Evolutionary conservation across 2,113 vertebrate species (phyloP), one percentile per base, ranked within the genome.

Genomic region (Actenoides hombroni): DNA sequence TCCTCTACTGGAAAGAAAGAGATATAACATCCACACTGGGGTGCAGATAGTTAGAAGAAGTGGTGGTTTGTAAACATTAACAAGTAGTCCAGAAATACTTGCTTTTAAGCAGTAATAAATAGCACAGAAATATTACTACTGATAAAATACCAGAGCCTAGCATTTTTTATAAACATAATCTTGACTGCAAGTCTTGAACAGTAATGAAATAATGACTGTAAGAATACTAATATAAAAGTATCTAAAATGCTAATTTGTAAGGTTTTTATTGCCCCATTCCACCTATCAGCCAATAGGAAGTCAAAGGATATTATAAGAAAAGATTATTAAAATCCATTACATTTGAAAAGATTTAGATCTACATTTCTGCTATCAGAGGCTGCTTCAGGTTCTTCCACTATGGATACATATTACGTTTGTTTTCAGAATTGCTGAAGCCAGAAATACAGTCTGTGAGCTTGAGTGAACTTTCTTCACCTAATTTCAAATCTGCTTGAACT

Each of bases 401-500:
- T 94, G 74, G 80, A 46, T 92, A 81, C 56, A 64, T 19, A 74
- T 37, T 64, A 57, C 83, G 31, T 87, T 87, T 87, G 57, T 93
- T 96, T 93, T 97, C 87, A 88, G 92, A 83, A 94, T 8, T 95
- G 74, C 90, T 88, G 81, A 90, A 93, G 64, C 54, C 89, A 89
- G 83, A 90, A 92, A 94, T 83, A 68, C 5, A 81, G 67, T 80
- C 86, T 82, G 53, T 91, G 76, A 92, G 54, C 88, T 20, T 79
- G 40, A 78, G 61, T 94, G 94, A 96, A 94, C 92, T 95, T 96
- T 92, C 83, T 82, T 92, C 89, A 93, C 95, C 88, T 86, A 89
- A 96, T 94, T 97, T 97, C 88, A 93, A 93, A 94, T 74, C 88
- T 92, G 33, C 74, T 91, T 96, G 92, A 95, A 96, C 91, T 91